Evolutionary conservation across 2,888 invertebrate species (phyloP), one percentile per base, ranked within the genome.

Genomic region (Venustoraphidia nigricollis): DNA sequence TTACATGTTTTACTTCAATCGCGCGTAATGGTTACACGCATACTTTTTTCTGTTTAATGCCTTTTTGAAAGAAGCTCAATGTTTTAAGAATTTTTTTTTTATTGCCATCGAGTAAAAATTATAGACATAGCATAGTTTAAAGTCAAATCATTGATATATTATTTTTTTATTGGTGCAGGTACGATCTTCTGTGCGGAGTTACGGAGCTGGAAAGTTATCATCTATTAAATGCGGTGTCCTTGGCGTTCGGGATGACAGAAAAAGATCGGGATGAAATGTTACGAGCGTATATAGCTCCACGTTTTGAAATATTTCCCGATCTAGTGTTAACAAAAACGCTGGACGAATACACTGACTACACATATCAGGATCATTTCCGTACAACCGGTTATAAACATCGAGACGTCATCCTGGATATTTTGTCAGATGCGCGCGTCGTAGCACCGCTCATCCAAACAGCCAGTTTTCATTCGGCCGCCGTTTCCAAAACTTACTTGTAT

Each of bases 391-490:
- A 79, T 61, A 71, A 76, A 37, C 76, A 82, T 61, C 75, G 90
- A 35, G 87, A 92, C 64, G 76, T 82, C 46, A 79, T 94, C 6
- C 72, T 96, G 53, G 88, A 90, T 62, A 79, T 93, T 50, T 74
- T 96, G 52, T 90, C 92, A 47, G 94, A 95, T 66, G 89, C 90
- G 8, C 76, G 88, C 50, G 84, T 88, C 14, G 78, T 87, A 17
- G 86, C 91, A 1, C 94, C 93, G 0, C 68, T 88, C 54, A 71
- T 89, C 52, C 75, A 79, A 66, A 81, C 82, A 52, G 86, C 82
- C 13, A 75, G 81, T 64, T 80, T 83, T 62, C 88, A 89, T 59
- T 78, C 85, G 5, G 75, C 75, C 55, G 75, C 81, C 34, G 85
- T 87, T 66, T 72, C 77, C 1, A 80, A 81, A 60, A 85, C 85